phyloP scores from a whole-genome alignment of 2,888 invertebrate species.

The Eurytoma adleriae region DNA sequence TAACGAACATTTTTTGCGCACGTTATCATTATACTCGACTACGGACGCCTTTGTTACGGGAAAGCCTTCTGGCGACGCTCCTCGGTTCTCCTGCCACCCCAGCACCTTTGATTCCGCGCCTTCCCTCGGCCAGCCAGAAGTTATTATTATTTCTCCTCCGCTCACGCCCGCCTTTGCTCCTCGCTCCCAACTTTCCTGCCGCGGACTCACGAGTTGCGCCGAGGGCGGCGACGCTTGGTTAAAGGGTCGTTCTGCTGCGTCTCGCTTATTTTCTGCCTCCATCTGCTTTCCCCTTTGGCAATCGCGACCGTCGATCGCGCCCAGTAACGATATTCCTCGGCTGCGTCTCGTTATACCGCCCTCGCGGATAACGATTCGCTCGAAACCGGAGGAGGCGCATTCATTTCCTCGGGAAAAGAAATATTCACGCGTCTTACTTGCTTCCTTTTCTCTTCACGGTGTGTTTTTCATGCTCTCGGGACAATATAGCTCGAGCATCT shows the following conservation, averaged over 20 bases:
- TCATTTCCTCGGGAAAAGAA: slow-evolving; percentile 26
- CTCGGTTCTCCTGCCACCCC: background rate
- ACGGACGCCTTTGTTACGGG: too few species aligned
- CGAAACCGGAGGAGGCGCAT: background rate
- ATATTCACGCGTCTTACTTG: slow-evolving; percentile 33
- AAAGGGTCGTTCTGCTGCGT: slow-evolving; percentile 24
- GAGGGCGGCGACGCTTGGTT: slow-evolving; percentile 20
- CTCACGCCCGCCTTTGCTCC: slow-evolving; percentile 3
- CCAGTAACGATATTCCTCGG: slow-evolving; percentile 27
- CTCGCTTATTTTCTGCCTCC: background rate
- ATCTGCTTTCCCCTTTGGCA: slow-evolving; percentile 12
- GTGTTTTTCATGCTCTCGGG: background rate
- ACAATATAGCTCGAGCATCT: too few species aligned
- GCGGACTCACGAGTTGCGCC: slow-evolving; percentile 34
- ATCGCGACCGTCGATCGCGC: slow-evolving; percentile 18
- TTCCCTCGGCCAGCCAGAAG: background rate
- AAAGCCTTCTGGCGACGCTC: background rate
- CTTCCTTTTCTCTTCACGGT: slow-evolving; percentile 6
- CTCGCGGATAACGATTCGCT: slow-evolving; percentile 22
- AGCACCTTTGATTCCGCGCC: background rate
- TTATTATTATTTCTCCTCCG: background rate
- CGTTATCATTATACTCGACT: too few species aligned
- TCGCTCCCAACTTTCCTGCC: slow-evolving; percentile 18
- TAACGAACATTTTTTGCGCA: too few species aligned
- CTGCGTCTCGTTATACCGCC: slow-evolving; percentile 21